Evolutionary conservation across 2,113 vertebrate species (phyloP).

Genomic region (Kryptolebias marmoratus): DNA sequence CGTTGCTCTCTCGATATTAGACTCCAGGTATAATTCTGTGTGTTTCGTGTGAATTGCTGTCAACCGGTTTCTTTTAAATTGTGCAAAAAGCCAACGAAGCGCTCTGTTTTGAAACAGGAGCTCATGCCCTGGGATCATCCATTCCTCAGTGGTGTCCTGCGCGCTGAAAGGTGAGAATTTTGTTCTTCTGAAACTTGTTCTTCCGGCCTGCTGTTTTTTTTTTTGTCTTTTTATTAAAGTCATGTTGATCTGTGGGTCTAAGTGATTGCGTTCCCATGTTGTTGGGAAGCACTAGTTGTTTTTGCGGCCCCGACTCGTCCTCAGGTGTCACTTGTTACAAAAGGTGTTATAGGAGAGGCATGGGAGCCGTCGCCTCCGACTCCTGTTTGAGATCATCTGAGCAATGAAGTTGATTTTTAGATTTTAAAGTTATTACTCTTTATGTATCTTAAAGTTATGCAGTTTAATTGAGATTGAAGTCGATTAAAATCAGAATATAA

Average conservation of each 20-base stretch:
- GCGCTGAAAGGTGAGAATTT: constrained; percentile 90
- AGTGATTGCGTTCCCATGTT: constrained; percentile 40
- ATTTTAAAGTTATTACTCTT: not conserved
- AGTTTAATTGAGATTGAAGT: not conserved
- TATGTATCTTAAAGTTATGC: too few species aligned
- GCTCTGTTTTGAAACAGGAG: constrained; percentile 74
- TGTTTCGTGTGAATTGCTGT: not conserved
- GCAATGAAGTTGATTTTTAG: not conserved
- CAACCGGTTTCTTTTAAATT: not conserved
- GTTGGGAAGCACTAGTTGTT: not conserved
- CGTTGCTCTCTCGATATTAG: not conserved
- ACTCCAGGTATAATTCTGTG: not conserved
- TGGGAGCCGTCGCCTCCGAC: constrained; percentile 31
- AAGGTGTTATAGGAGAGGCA: constrained; percentile 51
- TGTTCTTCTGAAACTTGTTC: constrained; percentile 7
- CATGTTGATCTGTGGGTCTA: constrained; percentile 11
- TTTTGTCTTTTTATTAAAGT: constrained; percentile 13
- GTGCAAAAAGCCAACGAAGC: not conserved
- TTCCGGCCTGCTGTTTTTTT: constrained; percentile 19
- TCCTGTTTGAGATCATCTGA: not conserved
- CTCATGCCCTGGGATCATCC: constrained; percentile 98
- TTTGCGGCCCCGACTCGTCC: constrained; percentile 15
- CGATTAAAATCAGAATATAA: not conserved
- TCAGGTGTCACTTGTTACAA: constrained; percentile 43
- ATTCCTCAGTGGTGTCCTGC: constrained; percentile 90